Evolutionary conservation across 2,888 invertebrate genomes (phyloP), one percentile per base, ranked within the genome.

Genomic region (Lissonota sp.): DNA sequence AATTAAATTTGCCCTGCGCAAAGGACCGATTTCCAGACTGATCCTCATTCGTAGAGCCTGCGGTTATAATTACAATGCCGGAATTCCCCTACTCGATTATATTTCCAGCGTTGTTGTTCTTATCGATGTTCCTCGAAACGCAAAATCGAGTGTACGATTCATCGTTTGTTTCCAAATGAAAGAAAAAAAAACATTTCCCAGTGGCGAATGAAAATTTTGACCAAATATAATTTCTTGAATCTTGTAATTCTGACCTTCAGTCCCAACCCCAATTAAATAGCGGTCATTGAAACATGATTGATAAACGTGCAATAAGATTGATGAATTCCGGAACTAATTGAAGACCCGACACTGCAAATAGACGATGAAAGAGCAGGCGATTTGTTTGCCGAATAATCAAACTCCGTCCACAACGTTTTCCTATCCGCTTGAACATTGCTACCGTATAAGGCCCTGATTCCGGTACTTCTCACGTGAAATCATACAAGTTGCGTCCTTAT

Each of bases 1-100:
- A 90, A 90, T 90, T 87, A 89, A 88, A 85, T 83, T 86, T 87
- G 87, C 87, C 86, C 57, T 58, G 39, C 14, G 10, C 51, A 10
- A 16, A 37, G 8, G 55, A 4, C 8, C 8, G 26, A n/a, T 58
- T 58, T 58, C 1, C 58, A 3, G n/a, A 26, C 12, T 1, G 14
- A 42, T 14, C 3, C 3, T 3, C 26, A 26, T 26, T 26, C 26
- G 26, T 26, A 26, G 26, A 6, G 4, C 8, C 16, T 62, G 8
- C 42, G 42, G 60, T n/a, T 42, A 62, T 7, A 39, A 62, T 62
- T 14, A 42, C 14, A 8, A 40, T 14, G 53, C 14, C 6, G 14
- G 53, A 53, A 8, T 44, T 44, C 4, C 44, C 6, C 10, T 4
- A 44, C 44, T 44, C 4, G 44, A 44, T 44, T 6, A 44, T 44